Conservation (phyloP, 2,113 vertebrate species). For the Oryzias woworae region DNA sequence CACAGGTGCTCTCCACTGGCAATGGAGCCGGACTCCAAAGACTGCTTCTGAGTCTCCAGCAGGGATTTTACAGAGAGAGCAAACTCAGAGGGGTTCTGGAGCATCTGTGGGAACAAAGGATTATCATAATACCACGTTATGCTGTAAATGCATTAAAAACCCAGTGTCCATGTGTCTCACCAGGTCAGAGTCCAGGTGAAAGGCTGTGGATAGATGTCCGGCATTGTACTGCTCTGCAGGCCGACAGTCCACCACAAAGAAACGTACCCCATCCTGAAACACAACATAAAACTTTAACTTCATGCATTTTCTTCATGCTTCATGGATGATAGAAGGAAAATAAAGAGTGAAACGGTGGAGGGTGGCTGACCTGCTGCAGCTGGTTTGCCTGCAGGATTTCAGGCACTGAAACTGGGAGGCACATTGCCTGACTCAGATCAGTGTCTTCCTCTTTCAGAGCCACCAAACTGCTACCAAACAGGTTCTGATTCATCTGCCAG, state of each 20-base stretch:
- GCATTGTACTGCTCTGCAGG: conserved; percentile 98
- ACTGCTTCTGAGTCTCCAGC: conserved; percentile 96
- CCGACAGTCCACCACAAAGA: conserved; percentile 98
- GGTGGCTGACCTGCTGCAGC: conserved; percentile 85
- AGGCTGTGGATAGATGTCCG: conserved; percentile 95
- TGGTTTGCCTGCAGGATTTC: conserved; percentile 99
- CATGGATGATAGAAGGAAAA: not conserved
- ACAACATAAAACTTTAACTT: not conserved
- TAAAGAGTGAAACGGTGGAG: not conserved
- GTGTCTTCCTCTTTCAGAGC: conserved; percentile 95
- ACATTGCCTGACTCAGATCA: conserved; percentile 94
- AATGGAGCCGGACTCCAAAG: conserved; percentile 92
- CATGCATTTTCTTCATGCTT: not conserved
- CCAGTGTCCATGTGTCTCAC: conserved; percentile 59
- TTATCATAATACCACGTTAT: not conserved
- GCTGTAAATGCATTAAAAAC: not conserved
- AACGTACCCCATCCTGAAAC: conserved; percentile 92
- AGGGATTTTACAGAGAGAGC: conserved; percentile 95
- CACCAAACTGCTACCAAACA: conserved; percentile 94
- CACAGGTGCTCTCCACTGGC: conserved; percentile 96
- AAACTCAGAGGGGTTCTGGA: conserved; percentile 97
- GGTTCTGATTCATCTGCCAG: conserved; percentile 91
- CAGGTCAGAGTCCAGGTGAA: conserved; percentile 98
- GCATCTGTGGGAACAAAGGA: conserved; percentile 81
- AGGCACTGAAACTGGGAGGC: conserved; percentile 92